phyloP scores from a whole-genome alignment of 2,113 vertebrate species.

The Catharus minimus region DNA sequence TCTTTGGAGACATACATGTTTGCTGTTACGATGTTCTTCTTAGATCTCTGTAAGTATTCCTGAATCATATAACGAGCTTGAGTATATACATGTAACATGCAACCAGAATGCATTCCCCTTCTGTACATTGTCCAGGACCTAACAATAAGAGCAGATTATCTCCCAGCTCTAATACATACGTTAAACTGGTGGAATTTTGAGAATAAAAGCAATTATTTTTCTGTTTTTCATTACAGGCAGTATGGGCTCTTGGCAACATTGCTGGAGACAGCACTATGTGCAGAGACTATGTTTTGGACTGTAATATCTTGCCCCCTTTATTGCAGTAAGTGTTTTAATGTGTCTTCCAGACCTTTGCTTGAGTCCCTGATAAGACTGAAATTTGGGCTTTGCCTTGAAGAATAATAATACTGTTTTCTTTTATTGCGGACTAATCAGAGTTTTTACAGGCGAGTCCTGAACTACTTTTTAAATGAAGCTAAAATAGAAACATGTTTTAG shows the following conservation, averaged over 20 bases:
- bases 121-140: background rate
- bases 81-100: background rate
- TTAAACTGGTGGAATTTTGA: background rate
- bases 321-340: slow-evolving; percentile 86
- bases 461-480: background rate
- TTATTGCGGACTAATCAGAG: background rate
- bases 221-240: slow-evolving; percentile 81
- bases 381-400: background rate
- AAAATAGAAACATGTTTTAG: background rate
- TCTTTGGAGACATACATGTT: background rate
- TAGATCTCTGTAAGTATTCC: background rate
- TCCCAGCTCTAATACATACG: background rate
- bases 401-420: background rate
- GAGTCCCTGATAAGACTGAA: background rate
- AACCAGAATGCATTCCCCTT: background rate
- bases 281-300: slow-evolving; percentile 96
- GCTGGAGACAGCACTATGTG: slow-evolving; percentile 98
- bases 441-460: background rate
- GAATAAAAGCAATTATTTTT: background rate
- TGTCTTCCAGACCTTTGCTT: background rate
- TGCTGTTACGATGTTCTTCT: background rate
- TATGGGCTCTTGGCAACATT: slow-evolving; percentile 98
- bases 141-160: background rate
- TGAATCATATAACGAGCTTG: background rate
- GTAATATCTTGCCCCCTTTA: slow-evolving; percentile 94